Evolutionary conservation across 2,113 vertebrate species (phyloP).

Genomic region (Aleadryas rufinucha): DNA sequence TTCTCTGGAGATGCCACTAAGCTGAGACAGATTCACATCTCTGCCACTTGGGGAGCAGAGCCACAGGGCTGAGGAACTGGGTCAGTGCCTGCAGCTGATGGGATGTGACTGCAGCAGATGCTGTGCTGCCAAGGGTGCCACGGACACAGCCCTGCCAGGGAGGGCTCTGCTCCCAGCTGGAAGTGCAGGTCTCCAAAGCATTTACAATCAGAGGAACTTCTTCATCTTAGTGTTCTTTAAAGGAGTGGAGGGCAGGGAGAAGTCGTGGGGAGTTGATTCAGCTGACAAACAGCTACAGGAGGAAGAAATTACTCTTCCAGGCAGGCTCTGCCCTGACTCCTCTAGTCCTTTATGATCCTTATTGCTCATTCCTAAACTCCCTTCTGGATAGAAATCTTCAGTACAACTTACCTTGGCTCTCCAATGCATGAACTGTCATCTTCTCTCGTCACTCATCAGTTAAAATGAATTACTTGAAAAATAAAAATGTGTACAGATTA

Average conservation of each 20-base stretch:
- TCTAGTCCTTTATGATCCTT: neutral
- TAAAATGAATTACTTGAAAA: neutral
- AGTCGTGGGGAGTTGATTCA: neutral
- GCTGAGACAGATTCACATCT: neutral
- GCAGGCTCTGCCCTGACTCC: neutral
- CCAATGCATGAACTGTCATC: neutral
- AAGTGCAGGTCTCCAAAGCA: neutral
- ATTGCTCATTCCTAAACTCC: neutral
- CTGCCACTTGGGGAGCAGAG: neutral
- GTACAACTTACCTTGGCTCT: neutral
- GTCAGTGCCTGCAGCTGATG: neutral
- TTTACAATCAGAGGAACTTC: neutral
- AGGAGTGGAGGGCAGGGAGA: neutral
- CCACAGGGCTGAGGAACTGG: neutral
- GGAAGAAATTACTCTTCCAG: neutral
- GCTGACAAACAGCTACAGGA: neutral
- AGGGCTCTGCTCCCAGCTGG: neutral
- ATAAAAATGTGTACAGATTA: neutral
- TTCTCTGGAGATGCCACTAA: neutral
- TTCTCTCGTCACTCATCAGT: neutral
- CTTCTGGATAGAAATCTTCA: neutral
- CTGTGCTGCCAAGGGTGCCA: neutral
- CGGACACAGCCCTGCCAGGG: neutral
- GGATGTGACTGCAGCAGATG: conserved; percentile 26
- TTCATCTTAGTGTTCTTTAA: neutral